Evolutionary conservation across 2,113 vertebrate genomes (phyloP).

Genomic region (Cavia aperea): DNA sequence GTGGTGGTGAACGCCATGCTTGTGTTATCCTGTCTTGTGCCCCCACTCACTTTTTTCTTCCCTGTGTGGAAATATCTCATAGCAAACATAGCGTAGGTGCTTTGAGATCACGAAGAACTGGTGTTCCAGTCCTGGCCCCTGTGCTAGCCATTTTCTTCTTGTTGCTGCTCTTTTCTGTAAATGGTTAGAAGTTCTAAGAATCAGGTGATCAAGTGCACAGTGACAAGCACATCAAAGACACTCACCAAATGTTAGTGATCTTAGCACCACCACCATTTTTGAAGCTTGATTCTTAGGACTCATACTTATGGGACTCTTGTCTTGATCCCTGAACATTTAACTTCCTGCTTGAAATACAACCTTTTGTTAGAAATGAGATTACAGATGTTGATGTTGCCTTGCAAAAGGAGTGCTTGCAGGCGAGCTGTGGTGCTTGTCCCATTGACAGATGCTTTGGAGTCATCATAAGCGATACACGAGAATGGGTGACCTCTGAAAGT

Average conservation of each 20-base stretch:
- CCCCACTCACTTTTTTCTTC: background rate
- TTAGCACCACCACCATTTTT: background rate
- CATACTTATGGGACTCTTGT: background rate
- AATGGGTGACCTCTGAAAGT: background rate
- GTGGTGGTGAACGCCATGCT: background rate
- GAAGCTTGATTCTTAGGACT: background rate
- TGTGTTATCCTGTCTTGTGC: background rate
- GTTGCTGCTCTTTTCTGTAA: background rate
- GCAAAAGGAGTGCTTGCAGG: background rate
- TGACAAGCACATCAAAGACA: background rate
- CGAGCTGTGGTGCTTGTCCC: background rate
- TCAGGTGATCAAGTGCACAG: background rate
- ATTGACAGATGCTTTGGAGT: background rate
- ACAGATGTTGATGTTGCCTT: background rate
- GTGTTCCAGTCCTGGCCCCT: background rate
- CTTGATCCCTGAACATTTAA: background rate
- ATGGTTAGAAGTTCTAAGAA: background rate
- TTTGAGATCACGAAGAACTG: background rate
- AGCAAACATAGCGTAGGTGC: background rate
- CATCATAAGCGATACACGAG: background rate
- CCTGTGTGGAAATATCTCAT: background rate
- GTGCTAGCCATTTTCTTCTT: background rate
- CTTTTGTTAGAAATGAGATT: background rate
- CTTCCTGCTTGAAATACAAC: background rate
- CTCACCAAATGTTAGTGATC: background rate